phyloP scores from a whole-genome alignment of 2,113 vertebrate species.

The Kryptolebias marmoratus region DNA sequence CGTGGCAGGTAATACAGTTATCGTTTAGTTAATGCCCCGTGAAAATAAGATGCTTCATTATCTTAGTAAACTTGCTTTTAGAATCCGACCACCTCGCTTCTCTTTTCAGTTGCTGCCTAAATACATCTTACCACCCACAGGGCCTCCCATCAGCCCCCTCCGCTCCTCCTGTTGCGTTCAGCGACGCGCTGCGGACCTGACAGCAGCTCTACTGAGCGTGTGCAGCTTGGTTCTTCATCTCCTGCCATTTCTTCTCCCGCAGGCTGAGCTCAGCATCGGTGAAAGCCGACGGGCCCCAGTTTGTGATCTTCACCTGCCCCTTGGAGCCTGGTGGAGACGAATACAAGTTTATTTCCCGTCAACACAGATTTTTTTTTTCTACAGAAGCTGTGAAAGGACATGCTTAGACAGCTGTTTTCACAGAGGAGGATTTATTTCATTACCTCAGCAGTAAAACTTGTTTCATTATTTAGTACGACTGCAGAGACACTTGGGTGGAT shows the following conservation, averaged over 20 bases:
- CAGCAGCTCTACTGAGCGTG: constrained; percentile 66
- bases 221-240: constrained; percentile 79
- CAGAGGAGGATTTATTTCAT: no score
- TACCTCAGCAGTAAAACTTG: no score
- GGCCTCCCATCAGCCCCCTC: not conserved
- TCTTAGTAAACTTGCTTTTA: not conserved
- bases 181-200: not conserved
- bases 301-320: constrained; percentile 87
- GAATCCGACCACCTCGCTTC: not conserved
- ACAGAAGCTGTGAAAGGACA: no score
- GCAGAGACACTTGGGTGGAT: no score
- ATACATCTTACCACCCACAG: not conserved
- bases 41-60: constrained; percentile 10
- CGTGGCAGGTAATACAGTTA: not conserved
- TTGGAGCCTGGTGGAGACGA: constrained; percentile 83
- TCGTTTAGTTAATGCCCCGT: constrained; percentile 16
- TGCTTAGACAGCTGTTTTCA: no score
- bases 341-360: not conserved
- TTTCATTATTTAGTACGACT: no score
- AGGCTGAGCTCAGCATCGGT: constrained; percentile 88
- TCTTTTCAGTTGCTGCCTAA: no score
- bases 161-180: not conserved
- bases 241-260: constrained; percentile 92
- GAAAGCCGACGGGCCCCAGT: constrained; percentile 94
- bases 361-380: not conserved